phyloP scores from a whole-genome alignment of 2,113 vertebrate species.

The Cepphus grylle region DNA sequence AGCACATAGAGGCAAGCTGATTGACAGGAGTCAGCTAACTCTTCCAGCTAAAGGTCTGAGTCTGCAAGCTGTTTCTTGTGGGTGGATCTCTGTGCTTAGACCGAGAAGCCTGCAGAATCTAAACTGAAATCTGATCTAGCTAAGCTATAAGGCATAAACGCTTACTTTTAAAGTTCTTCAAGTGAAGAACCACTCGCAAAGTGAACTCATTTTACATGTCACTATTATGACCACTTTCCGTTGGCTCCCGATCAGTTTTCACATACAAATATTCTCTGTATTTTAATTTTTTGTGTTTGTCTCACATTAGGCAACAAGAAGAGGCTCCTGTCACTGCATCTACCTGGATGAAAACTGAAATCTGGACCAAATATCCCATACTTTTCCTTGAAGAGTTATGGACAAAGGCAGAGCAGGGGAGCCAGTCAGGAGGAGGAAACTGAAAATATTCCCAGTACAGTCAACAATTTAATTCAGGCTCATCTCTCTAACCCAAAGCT shows the following conservation, averaged over 20 bases:
- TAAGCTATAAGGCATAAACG: not conserved
- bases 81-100: conserved; percentile 22
- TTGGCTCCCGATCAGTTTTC: not conserved
- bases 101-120: not conserved
- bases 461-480: not conserved
- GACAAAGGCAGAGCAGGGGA: not conserved
- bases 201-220: not conserved
- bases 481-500: not conserved
- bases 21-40: conserved; percentile 44
- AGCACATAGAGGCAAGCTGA: not conserved
- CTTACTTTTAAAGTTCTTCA: not conserved
- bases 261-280: not conserved
- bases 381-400: not conserved
- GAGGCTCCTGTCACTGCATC: not conserved
- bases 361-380: not conserved
- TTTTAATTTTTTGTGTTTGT: not conserved
- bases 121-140: not conserved
- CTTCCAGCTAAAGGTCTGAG: conserved; percentile 46
- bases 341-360: not conserved
- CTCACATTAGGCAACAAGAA: not conserved
- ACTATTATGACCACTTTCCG: not conserved
- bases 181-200: not conserved
- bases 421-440: not conserved
- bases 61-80: conserved; percentile 62
- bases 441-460: not conserved